Base-by-base conservation (phyloP, 2,797 vertebrate genomes). In the Ficedula albicollis region DNA sequence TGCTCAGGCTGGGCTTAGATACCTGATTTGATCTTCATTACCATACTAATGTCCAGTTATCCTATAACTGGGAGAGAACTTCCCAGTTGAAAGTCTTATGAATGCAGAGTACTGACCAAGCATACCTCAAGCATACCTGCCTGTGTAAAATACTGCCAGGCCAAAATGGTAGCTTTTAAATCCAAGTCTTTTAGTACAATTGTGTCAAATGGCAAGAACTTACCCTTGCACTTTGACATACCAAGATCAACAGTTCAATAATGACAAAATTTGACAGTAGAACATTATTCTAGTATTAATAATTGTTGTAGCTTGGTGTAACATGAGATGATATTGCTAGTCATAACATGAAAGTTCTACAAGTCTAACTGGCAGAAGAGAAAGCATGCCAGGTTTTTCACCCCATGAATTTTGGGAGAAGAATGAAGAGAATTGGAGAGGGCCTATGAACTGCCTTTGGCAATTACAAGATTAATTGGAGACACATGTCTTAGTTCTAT, bases 401-500 rank as follows among this genome's bases (percentile, higher is more conserved):
- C 63, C 21, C 39, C 29, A 44, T 82, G 75, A 60, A 36, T 82
- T 92, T 26, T 39, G 39, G 16, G 51, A 68, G 43, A 75, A 46
- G 66, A 86, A 5, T 46, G 51, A 81, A 44, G 6, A 54, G 34
- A 84, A 73, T 6, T 62, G 74, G 66, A 90, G 41, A 69, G 16
- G 20, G 23, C 20, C 44, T 66, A 29, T 16, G 48, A 87, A 59
- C 34, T 87, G 86, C 70, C 74, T 90, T 84, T 69, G 70, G 55
- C 51, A 94, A 84, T 82, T 87, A 67, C 6, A 84, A 43, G 18
- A 91, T 74, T 87, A 94, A 96, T 80, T 68, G 30, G 88, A 96
- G 88, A 87, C 85, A 91, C 43, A 81, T 70, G 63, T 89, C 89
- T 84, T 69, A 69, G 64, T 66, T 88, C 77, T 69, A 4, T 22